Percentiles rank a stretch among this genome's conserved stretches.
phyloP scores from a whole-genome alignment of 1,140 invertebrate genomes.

The Adoxophyes honmai region DNA sequence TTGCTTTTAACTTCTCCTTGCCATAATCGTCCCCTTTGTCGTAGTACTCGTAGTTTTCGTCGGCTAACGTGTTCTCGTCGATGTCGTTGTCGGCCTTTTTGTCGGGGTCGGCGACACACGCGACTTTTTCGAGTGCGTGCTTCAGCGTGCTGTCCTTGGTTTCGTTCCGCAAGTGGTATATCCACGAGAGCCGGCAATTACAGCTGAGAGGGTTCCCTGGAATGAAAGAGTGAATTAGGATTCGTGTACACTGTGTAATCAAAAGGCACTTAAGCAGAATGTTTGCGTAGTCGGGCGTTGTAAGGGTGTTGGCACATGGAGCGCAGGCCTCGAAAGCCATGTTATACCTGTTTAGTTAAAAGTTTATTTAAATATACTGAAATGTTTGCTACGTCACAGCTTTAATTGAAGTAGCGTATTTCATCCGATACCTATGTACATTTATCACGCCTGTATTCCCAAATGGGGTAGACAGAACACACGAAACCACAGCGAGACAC shows the following conservation, averaged over 20 bases:
- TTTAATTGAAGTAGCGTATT: too few species aligned
- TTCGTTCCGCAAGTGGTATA: slow-evolving; percentile 80
- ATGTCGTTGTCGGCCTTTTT: slow-evolving; percentile 33
- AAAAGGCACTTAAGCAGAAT: background rate
- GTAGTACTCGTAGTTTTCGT: slow-evolving; percentile 64
- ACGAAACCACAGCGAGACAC: too few species aligned
- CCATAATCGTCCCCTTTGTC: slow-evolving; percentile 58
- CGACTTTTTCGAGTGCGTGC: slow-evolving; percentile 78
- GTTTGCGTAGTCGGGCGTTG: background rate
- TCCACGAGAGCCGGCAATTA: slow-evolving; percentile 82
- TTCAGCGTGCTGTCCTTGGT: slow-evolving; percentile 78
- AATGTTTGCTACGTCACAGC: too few species aligned
- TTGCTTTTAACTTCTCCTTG: slow-evolving; percentile 43
- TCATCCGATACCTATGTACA: too few species aligned
- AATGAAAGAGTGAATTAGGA: slow-evolving; percentile 43
- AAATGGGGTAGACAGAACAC: too few species aligned
- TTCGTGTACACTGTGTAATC: background rate
- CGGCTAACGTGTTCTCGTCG: slow-evolving; percentile 36
- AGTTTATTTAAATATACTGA: too few species aligned
- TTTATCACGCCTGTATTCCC: too few species aligned
- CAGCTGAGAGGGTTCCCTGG: slow-evolving; percentile 82
- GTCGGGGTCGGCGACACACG: slow-evolving; percentile 66
- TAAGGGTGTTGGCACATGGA: too few species aligned
- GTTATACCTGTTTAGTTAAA: too few species aligned
- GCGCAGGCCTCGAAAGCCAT: too few species aligned